Evolutionary conservation across 35 echinoderm and acorn worm genomes (phyloP), one percentile per base, ranked within the genome.

Genomic region (Eucidaris tribuloides): DNA sequence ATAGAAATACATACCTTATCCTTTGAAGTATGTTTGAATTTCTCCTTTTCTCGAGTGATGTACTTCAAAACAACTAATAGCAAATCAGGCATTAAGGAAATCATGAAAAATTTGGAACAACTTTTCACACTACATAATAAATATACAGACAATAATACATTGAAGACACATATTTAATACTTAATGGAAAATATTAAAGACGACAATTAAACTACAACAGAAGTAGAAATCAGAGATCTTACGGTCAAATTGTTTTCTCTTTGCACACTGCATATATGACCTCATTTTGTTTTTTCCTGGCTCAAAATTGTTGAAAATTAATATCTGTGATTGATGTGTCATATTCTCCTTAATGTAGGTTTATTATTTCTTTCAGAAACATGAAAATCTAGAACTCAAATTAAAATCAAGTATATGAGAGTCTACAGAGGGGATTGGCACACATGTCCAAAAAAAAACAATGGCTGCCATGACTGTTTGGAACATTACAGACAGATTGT

Each of bases 31-130:
- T 22, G 6, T 48, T 60, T 84, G 5, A 83, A 39, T 35, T 82
- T 93, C 41, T 83, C 79, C 39, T 78, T 88, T 66, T 94, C 91
- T 59, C 66, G 77, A 68, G 79, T 40, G 13, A 94, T 70, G 62
- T 94, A 94, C 62, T 84, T 88, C 43, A 88, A 20, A 22, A 88
- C 64, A 50, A 45, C 85, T 87, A 23, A 41, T 41, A 6, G 19
- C 37, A 23, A 28, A 24, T 59, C 9, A 59, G 18, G 18, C 22
- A 17, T 4, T 59, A 23, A 24, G 0, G 30, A 17, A 59, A 17
- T 28, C 30, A 59, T 0, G 30, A 59, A 0, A 5, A 18, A 59
- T 59, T 59, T 0, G 0, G 13, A 2, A 54, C 2, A 54, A 54
- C 13, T 54, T 54, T 54, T 54, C 1, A 17, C 13, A 13, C 48